A percentile compares a stretch with the other conserved stretches of the same genome.
These are phyloP conservation scores for Collichthys lucidus DNA, from an alignment of 2,113 vertebrate species.

Conservation along the genomic window DNA sequence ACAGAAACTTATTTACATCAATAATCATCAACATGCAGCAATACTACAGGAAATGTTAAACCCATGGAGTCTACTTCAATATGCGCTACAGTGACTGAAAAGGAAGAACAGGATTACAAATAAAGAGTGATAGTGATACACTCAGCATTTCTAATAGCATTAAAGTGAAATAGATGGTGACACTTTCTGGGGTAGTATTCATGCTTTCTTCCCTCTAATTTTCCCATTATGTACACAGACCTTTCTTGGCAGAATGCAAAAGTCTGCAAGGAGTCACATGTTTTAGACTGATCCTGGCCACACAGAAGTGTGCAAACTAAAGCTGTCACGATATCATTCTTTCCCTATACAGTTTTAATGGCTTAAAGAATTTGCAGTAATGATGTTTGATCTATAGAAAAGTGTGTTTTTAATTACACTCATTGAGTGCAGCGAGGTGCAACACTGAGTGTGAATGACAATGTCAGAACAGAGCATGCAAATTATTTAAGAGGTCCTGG, in stretches of 20 bases:
- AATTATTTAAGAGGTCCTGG: no score
- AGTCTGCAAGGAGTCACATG: no score
- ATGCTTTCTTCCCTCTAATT: neutral
- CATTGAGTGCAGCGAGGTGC: no score
- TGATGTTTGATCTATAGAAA: no score
- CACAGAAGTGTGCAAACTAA: no score
- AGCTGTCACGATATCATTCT: no score
- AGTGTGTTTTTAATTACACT: no score
- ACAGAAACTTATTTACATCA: slow-evolving; percentile 42
- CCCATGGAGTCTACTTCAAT: neutral
- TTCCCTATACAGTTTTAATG: no score
- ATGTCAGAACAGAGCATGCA: no score
- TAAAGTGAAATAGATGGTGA: slow-evolving; percentile 6
- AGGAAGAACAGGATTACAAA: neutral
- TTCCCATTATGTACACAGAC: neutral
- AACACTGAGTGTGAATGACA: no score
- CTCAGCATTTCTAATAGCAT: neutral
- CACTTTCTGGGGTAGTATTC: neutral
- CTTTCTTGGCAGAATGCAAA: neutral
- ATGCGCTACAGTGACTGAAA: neutral
- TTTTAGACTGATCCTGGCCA: no score
- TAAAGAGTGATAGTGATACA: neutral
- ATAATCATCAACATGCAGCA: slow-evolving; percentile 13
- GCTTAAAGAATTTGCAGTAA: no score
- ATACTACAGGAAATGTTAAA: neutral